Base-by-base conservation (phyloP, 2,888 invertebrate genomes). In the Rapana venosa region DNA sequence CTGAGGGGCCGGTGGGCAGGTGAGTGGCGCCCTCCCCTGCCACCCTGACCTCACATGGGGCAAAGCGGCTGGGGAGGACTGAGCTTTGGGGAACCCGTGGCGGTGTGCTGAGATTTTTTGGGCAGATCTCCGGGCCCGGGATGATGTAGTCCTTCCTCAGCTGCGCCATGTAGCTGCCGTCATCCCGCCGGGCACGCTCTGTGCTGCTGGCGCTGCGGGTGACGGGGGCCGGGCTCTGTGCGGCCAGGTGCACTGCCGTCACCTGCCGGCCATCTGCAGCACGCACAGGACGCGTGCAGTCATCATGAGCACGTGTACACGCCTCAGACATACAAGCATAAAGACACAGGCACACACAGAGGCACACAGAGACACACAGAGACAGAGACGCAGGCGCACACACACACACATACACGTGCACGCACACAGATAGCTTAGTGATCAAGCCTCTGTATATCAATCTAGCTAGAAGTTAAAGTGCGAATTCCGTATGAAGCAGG, bases 111-210 rank as follows among this genome's bases (percentile, higher is more conserved):
- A 1, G 81, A 0, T 22, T 87, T 81, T 35, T 91, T 90, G 15
- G 90, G 90, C 0, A 92, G 89, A 83, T 93, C 92, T 86, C 92
- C 92, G 0, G 93, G 93, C 85, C 93, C 92, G 61, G 92, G n/a
- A n/a, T 93, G 11, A 94, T 90, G 90, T 93, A 94, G 81, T 93
- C 93, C 56, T 92, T 91, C 32, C 94, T 86, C 61, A 94, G 92
- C 66, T 93, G 93, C 0, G 93, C 92, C 15, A 94, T 90, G 86
- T 93, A 93, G 58, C 93, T 92, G 20, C 90, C 92, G 66, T 92
- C 92, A 36, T 92, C 89, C 88, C 91, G 91, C 35, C 5, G 88
- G 5, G 91, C 56, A 20, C 36, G 47, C 47, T 26, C 66, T 4
- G 87, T 36, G 20, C 79, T 85, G 47, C 79, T 83, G 32, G 87